These are phyloP conservation scores for Aleiodes sp. DNA, from an alignment of 1,140 invertebrate genomes.

Conservation along the genomic window DNA sequence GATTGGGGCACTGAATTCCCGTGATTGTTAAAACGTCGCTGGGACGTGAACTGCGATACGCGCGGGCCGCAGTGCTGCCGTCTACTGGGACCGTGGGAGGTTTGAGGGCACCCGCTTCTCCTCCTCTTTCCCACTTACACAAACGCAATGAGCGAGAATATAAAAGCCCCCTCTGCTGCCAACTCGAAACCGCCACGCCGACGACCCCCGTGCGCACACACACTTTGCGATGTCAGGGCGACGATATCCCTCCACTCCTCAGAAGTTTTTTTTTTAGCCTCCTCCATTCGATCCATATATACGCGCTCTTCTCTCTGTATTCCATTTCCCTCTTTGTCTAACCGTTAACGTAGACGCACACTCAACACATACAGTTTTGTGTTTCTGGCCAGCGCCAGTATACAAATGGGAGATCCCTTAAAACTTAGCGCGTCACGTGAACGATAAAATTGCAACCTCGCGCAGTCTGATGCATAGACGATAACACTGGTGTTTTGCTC, in stretches of 20 bases:
- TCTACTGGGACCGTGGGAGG: slow-evolving; percentile 57
- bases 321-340: slow-evolving; percentile 11
- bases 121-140: slow-evolving; percentile 28
- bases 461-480: slow-evolving; percentile 6
- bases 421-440: neutral
- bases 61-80: slow-evolving; percentile 65
- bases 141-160: slow-evolving; percentile 17
- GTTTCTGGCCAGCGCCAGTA: neutral
- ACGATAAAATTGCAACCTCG: slow-evolving; percentile 24
- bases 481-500: slow-evolving; percentile 5
- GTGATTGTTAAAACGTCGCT: slow-evolving; percentile 23
- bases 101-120: slow-evolving; percentile 36
- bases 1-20: neutral
- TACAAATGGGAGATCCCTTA: neutral
- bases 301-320: neutral
- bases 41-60: slow-evolving; percentile 53
- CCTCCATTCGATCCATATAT: neutral
- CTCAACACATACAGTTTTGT: neutral
- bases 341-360: slow-evolving; percentile 6
- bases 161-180: neutral
- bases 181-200: slow-evolving; percentile 12
- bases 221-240: slow-evolving; percentile 8
- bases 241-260: slow-evolving; percentile 1
- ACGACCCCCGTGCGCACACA: slow-evolving; percentile 12
- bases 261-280: neutral